These are phyloP conservation scores for Lasioglossum albipes DNA, from an alignment of 1,140 invertebrate species.

Conservation along the genomic window DNA sequence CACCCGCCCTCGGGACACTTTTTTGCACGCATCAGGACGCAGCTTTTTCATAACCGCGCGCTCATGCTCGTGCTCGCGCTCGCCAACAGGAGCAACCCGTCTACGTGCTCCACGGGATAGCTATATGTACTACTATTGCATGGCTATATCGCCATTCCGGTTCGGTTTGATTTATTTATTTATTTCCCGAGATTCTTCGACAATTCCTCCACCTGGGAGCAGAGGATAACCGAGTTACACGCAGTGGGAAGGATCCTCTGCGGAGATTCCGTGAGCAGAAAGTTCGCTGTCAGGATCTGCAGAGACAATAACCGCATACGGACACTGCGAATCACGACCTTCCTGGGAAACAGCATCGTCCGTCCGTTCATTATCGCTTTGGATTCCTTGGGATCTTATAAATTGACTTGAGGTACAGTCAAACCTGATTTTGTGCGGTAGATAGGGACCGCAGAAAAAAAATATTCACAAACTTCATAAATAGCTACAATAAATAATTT, in stretches of 20 bases:
- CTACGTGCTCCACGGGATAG: neutral
- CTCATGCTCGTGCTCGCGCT: neutral
- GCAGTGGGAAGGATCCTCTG: slow-evolving; percentile 1
- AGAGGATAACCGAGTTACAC: slow-evolving; percentile 15
- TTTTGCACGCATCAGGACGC: slow-evolving; percentile 35
- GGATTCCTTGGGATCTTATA: too few relatives aligned
- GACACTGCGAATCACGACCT: neutral
- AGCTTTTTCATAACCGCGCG: slow-evolving; percentile 29
- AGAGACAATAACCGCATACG: neutral
- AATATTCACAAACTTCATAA: too few relatives aligned
- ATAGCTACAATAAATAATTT: too few relatives aligned
- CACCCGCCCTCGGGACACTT: slow-evolving; percentile 22
- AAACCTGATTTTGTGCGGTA: too few relatives aligned
- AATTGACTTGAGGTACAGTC: too few relatives aligned
- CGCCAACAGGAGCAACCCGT: too few relatives aligned
- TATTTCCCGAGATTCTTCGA: neutral
- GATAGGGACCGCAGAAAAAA: too few relatives aligned
- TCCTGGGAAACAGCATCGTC: too few relatives aligned
- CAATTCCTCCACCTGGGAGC: neutral
- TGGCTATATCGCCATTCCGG: neutral
- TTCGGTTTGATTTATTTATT: slow-evolving; percentile 46
- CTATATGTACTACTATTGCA: too few relatives aligned
- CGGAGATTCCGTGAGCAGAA: neutral
- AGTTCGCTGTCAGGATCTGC: neutral
- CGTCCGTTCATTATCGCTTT: too few relatives aligned